Base-by-base conservation (phyloP, 2,797 vertebrate species). In the Ctenosaura bakeri region DNA sequence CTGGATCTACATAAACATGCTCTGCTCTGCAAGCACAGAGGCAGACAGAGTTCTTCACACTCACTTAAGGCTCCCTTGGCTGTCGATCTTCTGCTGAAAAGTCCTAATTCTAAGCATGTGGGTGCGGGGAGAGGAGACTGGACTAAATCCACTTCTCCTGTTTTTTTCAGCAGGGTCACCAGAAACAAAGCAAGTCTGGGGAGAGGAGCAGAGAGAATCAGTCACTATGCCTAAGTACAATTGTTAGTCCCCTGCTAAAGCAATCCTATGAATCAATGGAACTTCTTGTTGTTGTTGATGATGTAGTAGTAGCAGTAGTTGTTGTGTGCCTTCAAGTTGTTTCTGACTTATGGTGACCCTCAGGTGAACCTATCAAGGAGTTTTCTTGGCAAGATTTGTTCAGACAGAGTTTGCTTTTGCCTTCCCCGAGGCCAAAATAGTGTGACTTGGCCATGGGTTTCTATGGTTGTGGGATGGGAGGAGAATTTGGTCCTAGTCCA, bases 1-100 rank as follows among this genome's bases (percentile, higher is more conserved):
- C 86, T 73, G 90, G 85, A 80, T 78, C 85, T 74, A 35, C 38
- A 4, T 50, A 64, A 73, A 83, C 84, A 82, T 87, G 2, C 64
- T 46, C 10, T 4, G 35, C 35, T 80, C 52, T 8, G 0, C 2
- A 32, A 77, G 84, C 7, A 8, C n/a, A 50, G 77, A 81, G 26
- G 12, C 56, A 1, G 84, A 80, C 80, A 87, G 76, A 54, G 81
- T 82, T 26, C 38, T 54, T 7, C 6, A 20, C 87, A 46, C 56
- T 29, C 77, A 24, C 16, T 24, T 56, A 52, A 59, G 6, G 1
- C 71, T 81, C 73, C 20, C 8, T 10, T 22, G n/a, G 46, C 14
- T 83, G 76, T 73, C 46, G 69, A 56, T 46, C 4, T 77, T 66
- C 42, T n/a, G 69, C 42, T 50, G 66, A 46, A 35, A 69, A 22